phyloP scores from a whole-genome alignment of 1,140 invertebrate species.

The Chironomus tepperi region DNA sequence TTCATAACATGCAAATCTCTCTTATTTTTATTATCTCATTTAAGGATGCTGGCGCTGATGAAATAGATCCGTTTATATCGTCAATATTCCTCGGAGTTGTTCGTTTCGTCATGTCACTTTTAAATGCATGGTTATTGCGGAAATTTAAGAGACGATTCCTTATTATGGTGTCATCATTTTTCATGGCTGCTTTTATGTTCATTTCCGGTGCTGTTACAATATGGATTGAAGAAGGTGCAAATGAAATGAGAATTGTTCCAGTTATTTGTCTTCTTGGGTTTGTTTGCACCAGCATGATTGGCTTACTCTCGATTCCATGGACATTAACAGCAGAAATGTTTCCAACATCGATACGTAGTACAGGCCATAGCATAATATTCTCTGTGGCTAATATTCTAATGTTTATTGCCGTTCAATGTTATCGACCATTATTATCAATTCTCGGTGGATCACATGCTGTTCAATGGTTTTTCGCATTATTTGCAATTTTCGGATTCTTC shows the following conservation, averaged over 20 bases:
- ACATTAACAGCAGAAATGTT: slow-evolving; percentile 54
- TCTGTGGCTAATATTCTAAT: slow-evolving; percentile 47
- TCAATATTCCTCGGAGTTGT: slow-evolving; percentile 55
- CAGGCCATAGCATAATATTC: slow-evolving; percentile 45
- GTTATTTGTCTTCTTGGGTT: slow-evolving; percentile 44
- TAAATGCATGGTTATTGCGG: slow-evolving; percentile 46
- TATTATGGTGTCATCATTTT: slow-evolving; percentile 43
- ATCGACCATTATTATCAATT: slow-evolving; percentile 38
- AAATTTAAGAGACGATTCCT: slow-evolving; percentile 44
- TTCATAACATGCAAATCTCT: neutral
- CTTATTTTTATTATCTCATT: slow-evolving; percentile 12
- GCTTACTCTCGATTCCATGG: slow-evolving; percentile 50
- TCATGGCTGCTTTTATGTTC: slow-evolving; percentile 45
- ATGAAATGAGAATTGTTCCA: slow-evolving; percentile 32
- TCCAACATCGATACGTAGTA: slow-evolving; percentile 49
- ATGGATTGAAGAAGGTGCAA: slow-evolving; percentile 38
- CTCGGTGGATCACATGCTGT: slow-evolving; percentile 49
- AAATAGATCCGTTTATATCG: slow-evolving; percentile 43
- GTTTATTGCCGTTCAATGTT: slow-evolving; percentile 46
- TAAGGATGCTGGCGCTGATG: slow-evolving; percentile 41
- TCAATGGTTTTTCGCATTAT: slow-evolving; percentile 59
- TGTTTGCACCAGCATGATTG: slow-evolving; percentile 48
- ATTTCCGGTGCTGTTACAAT: slow-evolving; percentile 45
- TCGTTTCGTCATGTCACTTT: slow-evolving; percentile 50
- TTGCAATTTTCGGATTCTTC: slow-evolving; percentile 47